Percentiles rank a stretch among this genome's conserved stretches.
These are phyloP conservation scores for Idaea aversata DNA, from an alignment of 2,888 invertebrate species.

Conservation along the genomic window DNA sequence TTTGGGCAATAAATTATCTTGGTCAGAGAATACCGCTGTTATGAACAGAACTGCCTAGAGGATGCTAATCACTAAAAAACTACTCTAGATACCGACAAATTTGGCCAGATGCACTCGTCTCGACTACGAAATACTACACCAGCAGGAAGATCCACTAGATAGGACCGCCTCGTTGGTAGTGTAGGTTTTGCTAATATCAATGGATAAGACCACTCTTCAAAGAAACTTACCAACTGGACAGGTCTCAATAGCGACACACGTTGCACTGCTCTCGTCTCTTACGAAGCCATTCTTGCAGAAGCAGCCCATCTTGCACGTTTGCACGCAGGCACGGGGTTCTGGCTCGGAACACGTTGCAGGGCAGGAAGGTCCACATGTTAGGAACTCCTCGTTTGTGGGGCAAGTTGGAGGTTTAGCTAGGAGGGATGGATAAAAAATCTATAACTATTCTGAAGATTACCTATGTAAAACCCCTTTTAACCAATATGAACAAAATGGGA, in stretches of 20 bases:
- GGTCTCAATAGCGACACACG: slow-evolving; percentile 59
- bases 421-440: slow-evolving; percentile 1
- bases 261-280: slow-evolving; percentile 50
- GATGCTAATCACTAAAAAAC: no score
- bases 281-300: slow-evolving; percentile 67
- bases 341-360: slow-evolving; percentile 61
- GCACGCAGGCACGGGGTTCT: slow-evolving; percentile 49
- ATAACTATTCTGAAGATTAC: neutral
- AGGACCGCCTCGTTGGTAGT: slow-evolving; percentile 1
- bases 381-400: slow-evolving; percentile 61
- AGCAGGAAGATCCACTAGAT: neutral
- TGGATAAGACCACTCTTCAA: neutral
- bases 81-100: no score
- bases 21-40: no score
- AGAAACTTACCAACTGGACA: slow-evolving; percentile 57
- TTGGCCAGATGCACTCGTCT: no score
- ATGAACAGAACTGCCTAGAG: no score
- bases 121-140: no score
- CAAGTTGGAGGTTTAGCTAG: slow-evolving; percentile 47
- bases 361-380: slow-evolving; percentile 62
- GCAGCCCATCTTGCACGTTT: slow-evolving; percentile 67
- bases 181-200: no score
- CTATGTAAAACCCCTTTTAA: no score
- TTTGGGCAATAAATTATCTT: no score
- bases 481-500: no score